Conservation (phyloP, 2,113 vertebrate species). For the Melospiza georgiana region DNA sequence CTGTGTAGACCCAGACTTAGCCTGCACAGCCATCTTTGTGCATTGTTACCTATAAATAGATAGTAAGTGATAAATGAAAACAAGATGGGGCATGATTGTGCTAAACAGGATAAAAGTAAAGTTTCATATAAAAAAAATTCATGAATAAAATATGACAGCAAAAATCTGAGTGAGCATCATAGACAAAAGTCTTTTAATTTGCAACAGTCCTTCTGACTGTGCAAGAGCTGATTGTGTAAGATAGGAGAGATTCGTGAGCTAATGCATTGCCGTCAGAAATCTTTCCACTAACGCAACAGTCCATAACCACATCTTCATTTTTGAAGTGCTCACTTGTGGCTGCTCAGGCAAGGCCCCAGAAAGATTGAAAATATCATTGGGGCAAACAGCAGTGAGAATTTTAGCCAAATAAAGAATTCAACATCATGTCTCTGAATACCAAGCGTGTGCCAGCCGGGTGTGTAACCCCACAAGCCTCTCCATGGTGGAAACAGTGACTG, state of each 20-base stretch:
- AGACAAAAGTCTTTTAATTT: background rate
- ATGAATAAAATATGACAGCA: background rate
- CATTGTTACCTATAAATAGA: background rate
- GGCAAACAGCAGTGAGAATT: background rate
- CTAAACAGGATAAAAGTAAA: background rate
- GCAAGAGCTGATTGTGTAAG: background rate
- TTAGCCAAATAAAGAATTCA: background rate
- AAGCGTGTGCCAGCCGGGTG: background rate
- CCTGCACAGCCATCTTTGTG: background rate
- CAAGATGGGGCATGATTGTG: background rate
- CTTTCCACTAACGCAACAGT: background rate
- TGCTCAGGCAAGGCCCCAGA: slow-evolving; percentile 4
- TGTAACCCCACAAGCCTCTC: background rate
- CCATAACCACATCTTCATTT: background rate
- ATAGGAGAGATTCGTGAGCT: background rate
- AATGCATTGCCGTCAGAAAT: background rate
- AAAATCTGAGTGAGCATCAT: background rate
- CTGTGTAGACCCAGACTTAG: background rate
- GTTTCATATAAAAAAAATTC: background rate
- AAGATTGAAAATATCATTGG: background rate
- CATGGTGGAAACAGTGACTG: rapidly evolving
- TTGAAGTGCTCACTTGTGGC: background rate
- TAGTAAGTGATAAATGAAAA: background rate
- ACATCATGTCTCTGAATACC: background rate
- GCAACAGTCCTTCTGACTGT: background rate